A percentile compares a stretch with the other conserved stretches of the same genome.
Conservation (phyloP, 2,113 vertebrate genomes). For the Dicaeum eximium region DNA sequence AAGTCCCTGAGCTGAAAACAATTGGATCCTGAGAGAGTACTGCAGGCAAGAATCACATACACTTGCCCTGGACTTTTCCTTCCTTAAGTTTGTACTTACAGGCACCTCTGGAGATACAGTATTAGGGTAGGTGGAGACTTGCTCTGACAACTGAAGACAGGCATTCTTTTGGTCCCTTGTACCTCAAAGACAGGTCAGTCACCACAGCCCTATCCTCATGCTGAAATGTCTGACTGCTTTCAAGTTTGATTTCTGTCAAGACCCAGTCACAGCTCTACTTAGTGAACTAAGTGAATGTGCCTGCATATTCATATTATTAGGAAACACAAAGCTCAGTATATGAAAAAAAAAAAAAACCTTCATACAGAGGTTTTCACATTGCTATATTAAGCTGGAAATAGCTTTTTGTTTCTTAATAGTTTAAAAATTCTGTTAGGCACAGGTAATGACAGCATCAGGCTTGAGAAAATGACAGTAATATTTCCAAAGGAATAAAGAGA, state of each 20-base stretch:
- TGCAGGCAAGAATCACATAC: background rate
- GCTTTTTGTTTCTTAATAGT: background rate
- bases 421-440: background rate
- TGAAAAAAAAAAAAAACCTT: background rate
- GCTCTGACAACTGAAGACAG: background rate
- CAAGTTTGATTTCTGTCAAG: background rate
- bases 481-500: background rate
- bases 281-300: background rate
- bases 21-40: background rate
- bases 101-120: background rate
- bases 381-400: background rate
- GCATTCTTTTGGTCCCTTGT: background rate
- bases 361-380: background rate
- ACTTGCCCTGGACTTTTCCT: background rate
- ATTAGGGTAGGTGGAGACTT: background rate
- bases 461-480: background rate
- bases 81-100: background rate
- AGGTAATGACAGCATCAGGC: background rate
- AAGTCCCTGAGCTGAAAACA: background rate
- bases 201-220: background rate
- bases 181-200: background rate
- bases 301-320: background rate
- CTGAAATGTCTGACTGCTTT: background rate
- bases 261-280: background rate
- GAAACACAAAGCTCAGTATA: background rate